Percentiles rank a stretch among this genome's conserved stretches.
These are phyloP conservation scores for Phylloscopus trochilus DNA, from an alignment of 2,113 vertebrate genomes.

Conservation along the genomic window DNA sequence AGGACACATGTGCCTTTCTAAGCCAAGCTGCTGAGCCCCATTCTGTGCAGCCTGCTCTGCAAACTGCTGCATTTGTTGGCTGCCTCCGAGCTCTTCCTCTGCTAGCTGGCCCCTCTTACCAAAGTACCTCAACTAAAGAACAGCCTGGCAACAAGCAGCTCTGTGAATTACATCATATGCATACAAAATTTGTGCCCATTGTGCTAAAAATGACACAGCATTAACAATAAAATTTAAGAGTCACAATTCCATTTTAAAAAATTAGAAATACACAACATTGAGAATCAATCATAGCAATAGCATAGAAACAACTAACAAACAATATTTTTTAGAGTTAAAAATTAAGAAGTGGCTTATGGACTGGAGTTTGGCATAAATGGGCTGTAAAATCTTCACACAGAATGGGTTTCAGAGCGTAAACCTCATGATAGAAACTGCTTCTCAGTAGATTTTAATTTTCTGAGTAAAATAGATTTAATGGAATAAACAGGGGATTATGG, in stretches of 20 bases:
- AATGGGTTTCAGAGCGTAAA: not conserved
- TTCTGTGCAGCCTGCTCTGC: not conserved
- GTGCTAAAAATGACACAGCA: not conserved
- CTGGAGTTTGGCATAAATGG: not conserved
- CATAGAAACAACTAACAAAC: not conserved
- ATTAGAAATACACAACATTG: not conserved
- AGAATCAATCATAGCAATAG: not conserved
- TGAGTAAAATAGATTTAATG: not conserved
- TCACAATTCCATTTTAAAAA: not conserved
- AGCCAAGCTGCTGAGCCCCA: not conserved
- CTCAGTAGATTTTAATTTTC: not conserved
- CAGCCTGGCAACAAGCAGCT: not conserved
- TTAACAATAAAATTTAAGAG: not conserved
- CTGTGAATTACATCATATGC: not conserved
- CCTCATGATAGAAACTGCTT: not conserved
- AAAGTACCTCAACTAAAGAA: not conserved
- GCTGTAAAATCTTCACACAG: not conserved
- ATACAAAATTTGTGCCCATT: too few relatives aligned
- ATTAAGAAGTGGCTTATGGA: not conserved
- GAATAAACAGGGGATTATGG: not conserved
- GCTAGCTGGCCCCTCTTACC: not conserved
- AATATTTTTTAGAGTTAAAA: not conserved
- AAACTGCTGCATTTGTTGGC: rapidly evolving
- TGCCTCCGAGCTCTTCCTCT: not conserved
- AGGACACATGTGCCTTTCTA: not conserved